A percentile compares a stretch with the other conserved stretches of the same genome.
phyloP scores from a whole-genome alignment of 2,113 vertebrate species.

The Bufo bufo region DNA sequence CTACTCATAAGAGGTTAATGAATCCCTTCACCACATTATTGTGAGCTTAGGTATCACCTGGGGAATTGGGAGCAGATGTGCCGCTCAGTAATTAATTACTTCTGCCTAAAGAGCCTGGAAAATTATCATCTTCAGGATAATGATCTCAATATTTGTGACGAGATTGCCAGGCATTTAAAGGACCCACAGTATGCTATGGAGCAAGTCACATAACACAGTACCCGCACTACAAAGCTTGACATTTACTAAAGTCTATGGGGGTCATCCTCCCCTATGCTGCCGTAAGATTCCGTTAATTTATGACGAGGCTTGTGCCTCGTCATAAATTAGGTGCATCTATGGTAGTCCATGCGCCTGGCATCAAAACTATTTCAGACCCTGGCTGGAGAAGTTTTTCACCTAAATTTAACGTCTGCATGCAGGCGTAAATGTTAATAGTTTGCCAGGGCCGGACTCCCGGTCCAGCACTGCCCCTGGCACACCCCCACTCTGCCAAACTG shows the following conservation, averaged over 20 bases:
- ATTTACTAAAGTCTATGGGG: background rate
- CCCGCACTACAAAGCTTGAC: background rate
- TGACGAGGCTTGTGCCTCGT: too few species aligned
- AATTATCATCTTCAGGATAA: slow-evolving; percentile 60
- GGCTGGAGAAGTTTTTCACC: too few species aligned
- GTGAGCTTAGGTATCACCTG: slow-evolving; percentile 52
- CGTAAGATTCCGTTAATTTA: too few species aligned
- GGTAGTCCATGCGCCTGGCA: too few species aligned
- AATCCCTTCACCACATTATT: slow-evolving; percentile 48
- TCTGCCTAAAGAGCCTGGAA: slow-evolving; percentile 57
- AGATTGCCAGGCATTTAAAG: slow-evolving; percentile 55
- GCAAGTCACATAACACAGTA: background rate
- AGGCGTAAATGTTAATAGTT: too few species aligned
- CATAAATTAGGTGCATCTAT: too few species aligned
- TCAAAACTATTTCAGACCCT: too few species aligned
- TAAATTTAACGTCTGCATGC: too few species aligned
- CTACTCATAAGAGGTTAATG: slow-evolving; percentile 38
- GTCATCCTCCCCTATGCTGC: too few species aligned
- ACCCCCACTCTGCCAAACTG: too few species aligned
- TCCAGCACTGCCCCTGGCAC: too few species aligned
- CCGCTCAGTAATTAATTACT: slow-evolving; percentile 59
- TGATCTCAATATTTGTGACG: slow-evolving; percentile 59
- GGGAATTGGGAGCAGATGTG: slow-evolving; percentile 57
- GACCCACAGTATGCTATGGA: background rate
- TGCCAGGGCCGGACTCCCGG: too few species aligned